These are phyloP conservation scores for Apteryx owenii DNA, from an alignment of 2,113 vertebrate genomes.

Conservation along the genomic window DNA sequence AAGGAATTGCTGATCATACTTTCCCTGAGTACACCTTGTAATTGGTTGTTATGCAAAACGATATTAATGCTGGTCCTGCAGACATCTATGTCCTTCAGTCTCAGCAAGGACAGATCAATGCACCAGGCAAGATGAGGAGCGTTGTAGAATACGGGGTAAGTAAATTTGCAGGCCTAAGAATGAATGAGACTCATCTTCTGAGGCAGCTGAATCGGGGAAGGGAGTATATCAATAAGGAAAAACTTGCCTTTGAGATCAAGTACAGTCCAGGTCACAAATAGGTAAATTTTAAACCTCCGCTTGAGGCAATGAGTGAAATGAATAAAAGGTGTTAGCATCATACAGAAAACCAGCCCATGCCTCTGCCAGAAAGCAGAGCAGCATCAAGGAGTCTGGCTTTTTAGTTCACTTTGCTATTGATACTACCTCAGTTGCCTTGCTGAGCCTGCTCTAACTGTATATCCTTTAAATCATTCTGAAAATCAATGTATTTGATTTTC, in stretches of 20 bases:
- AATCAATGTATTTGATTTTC: background rate
- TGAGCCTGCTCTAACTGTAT: background rate
- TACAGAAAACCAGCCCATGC: background rate
- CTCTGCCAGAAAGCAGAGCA: background rate
- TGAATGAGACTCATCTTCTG: background rate
- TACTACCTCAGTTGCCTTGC: background rate
- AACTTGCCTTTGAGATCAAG: background rate
- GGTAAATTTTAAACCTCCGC: background rate
- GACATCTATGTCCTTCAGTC: background rate
- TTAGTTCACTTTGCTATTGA: background rate
- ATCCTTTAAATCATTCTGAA: background rate
- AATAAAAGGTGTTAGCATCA: background rate
- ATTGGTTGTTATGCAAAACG: conserved; percentile 5
- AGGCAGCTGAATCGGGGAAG: background rate
- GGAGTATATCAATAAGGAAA: background rate
- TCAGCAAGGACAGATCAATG: background rate
- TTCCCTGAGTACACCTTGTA: background rate
- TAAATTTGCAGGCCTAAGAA: background rate
- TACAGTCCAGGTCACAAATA: background rate
- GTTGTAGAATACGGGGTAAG: background rate
- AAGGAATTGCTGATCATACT: background rate
- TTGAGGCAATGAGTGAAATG: background rate
- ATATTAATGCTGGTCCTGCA: conserved; percentile 6
- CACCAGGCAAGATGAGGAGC: background rate
- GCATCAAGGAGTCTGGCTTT: background rate